phyloP scores from a whole-genome alignment of 2,797 vertebrate genomes.

The Brotula barbata region DNA sequence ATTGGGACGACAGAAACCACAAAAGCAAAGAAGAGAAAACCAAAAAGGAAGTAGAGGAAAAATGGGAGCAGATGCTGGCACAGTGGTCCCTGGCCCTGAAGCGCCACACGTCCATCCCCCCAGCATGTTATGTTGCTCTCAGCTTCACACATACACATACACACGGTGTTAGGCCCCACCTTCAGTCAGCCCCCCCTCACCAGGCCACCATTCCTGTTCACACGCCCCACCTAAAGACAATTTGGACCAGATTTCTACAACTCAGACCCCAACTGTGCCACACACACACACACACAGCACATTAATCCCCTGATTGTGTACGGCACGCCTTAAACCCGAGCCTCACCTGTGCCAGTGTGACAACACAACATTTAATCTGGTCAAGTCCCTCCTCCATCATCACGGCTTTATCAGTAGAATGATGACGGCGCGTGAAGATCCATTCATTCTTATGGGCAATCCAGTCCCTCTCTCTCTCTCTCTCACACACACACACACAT shows the following conservation, averaged over 20 bases:
- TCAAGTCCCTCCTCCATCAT: slow-evolving; percentile 46
- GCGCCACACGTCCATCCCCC: slow-evolving; percentile 62
- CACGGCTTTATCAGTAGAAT: slow-evolving; percentile 18
- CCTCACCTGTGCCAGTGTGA: slow-evolving; percentile 52
- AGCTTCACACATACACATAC: slow-evolving; percentile 36
- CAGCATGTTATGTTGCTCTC: slow-evolving; percentile 63
- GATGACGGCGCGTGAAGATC: slow-evolving; percentile 31
- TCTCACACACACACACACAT: slow-evolving; percentile 20
- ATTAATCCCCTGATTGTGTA: slow-evolving; percentile 28
- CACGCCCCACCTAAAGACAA: slow-evolving; percentile 46
- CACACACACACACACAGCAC: not conserved
- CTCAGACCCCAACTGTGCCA: slow-evolving; percentile 1
- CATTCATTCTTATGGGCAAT: slow-evolving; percentile 43
- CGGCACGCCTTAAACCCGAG: not conserved
- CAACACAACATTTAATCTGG: slow-evolving; percentile 23
- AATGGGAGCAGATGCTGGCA: slow-evolving; percentile 71
- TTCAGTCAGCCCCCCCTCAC: slow-evolving; percentile 40
- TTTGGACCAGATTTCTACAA: slow-evolving; percentile 17
- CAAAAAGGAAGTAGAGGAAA: slow-evolving; percentile 15
- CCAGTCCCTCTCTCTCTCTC: slow-evolving; percentile 16
- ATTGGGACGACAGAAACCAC: not conserved
- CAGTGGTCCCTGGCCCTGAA: slow-evolving; percentile 71
- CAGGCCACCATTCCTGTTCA: slow-evolving; percentile 33
- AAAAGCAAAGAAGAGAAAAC: not conserved
- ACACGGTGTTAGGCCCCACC: slow-evolving; percentile 49